These are phyloP conservation scores for Sebastes nivosus DNA, from an alignment of 2,797 vertebrate genomes.

Conservation along the genomic window DNA sequence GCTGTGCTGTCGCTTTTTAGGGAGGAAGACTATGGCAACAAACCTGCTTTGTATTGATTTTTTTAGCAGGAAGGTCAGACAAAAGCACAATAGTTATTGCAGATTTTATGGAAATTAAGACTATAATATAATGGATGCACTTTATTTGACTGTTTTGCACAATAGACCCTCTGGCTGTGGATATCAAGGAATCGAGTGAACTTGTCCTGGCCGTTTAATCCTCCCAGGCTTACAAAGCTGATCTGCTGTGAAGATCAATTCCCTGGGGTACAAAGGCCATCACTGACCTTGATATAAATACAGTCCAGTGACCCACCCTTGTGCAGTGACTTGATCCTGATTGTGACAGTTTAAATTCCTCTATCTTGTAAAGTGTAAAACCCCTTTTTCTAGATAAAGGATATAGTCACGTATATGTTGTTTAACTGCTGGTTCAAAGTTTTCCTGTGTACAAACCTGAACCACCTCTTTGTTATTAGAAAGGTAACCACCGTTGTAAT, in stretches of 20 bases:
- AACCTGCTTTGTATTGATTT: neutral
- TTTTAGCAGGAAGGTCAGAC: neutral
- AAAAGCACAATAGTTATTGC: neutral
- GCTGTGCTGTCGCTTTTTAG: neutral
- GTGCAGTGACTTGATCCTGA: slow-evolving; percentile 1
- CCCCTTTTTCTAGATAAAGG: neutral
- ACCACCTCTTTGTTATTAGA: neutral
- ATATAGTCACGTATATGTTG: neutral
- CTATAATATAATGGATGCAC: neutral
- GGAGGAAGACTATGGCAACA: neutral
- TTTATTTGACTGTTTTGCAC: neutral
- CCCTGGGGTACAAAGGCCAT: slow-evolving; percentile 46
- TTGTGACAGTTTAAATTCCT: slow-evolving; percentile 17
- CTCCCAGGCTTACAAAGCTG: slow-evolving; percentile 50
- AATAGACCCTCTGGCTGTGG: slow-evolving; percentile 17
- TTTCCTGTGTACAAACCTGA: neutral
- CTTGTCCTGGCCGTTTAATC: slow-evolving; percentile 53
- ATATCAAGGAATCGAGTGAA: neutral
- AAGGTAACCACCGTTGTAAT: neutral
- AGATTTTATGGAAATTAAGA: neutral
- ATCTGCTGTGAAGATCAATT: slow-evolving; percentile 58
- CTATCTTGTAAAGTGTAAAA: neutral
- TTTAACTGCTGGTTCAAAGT: neutral
- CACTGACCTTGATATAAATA: slow-evolving; percentile 41
- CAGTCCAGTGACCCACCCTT: neutral